phyloP scores from a whole-genome alignment of 2,113 vertebrate species.

The Pelobates fuscus region DNA sequence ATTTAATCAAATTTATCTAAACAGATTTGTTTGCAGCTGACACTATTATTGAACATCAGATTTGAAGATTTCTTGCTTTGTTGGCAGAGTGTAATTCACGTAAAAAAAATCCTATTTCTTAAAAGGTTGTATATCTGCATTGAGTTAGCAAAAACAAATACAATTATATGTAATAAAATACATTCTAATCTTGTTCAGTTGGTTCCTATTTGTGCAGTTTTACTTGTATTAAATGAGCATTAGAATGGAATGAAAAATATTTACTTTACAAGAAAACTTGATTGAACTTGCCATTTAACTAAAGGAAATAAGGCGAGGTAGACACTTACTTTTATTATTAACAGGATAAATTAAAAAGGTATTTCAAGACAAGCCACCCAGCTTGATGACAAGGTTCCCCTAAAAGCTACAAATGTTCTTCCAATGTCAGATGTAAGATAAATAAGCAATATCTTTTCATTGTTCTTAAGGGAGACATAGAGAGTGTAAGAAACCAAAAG shows the following conservation, averaged over 20 bases:
- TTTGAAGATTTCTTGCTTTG: too few relatives aligned
- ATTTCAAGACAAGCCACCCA: constrained; percentile 30
- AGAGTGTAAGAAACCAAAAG: not conserved
- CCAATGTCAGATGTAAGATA: constrained; percentile 11
- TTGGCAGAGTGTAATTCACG: too few relatives aligned
- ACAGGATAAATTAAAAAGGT: constrained; percentile 15
- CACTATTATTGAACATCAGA: too few relatives aligned
- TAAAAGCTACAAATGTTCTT: constrained; percentile 15
- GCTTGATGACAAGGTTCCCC: constrained; percentile 1
- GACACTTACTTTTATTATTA: constrained; percentile 25
- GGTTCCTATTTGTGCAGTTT: not conserved
- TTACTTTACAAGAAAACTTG: constrained; percentile 14
- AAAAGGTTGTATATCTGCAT: too few relatives aligned
- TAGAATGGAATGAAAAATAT: not conserved
- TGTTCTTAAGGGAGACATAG: not conserved
- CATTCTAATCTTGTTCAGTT: not conserved
- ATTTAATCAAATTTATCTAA: too few relatives aligned
- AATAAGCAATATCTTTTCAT: constrained; percentile 6
- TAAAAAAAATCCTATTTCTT: too few relatives aligned
- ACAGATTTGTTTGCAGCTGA: too few relatives aligned
- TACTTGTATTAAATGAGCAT: too few relatives aligned
- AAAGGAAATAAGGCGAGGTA: constrained; percentile 15
- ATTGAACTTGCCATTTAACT: constrained; percentile 23
- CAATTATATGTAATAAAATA: too few relatives aligned
- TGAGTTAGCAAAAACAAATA: too few relatives aligned